These are phyloP conservation scores for Drosophila melanogaster DNA, from an alignment of 1,140 invertebrate genomes.

Conservation along the genomic window Release_6_plus_ISO1_MT NC_004354.4:14288501-14289000, in stretches of 20 bases:
- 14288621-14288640: no score
- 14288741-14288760: constrained; percentile 68
- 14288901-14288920: constrained; percentile 76
- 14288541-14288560: constrained; percentile 69
- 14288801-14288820: constrained; percentile 78
- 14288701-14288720: neutral
- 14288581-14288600: constrained; percentile 50
- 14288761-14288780: constrained; percentile 72
- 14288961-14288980: constrained; percentile 78
- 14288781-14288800: constrained; percentile 72
- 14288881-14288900: constrained; percentile 63
- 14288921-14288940: constrained; percentile 71
- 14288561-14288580: constrained; percentile 76
- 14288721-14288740: constrained; percentile 23
- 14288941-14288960: constrained; percentile 69
- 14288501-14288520: constrained; percentile 44
- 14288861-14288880: constrained; percentile 81
- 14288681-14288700: no score
- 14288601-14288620: neutral
- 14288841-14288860: constrained; percentile 76
- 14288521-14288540: constrained; percentile 73
- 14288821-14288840: constrained; percentile 75
- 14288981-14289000: constrained; percentile 68
- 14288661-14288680: neutral
- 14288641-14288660: no score